Evolutionary conservation across 2,113 vertebrate species (phyloP).

Genomic region (Cyprinodon variegatus): DNA sequence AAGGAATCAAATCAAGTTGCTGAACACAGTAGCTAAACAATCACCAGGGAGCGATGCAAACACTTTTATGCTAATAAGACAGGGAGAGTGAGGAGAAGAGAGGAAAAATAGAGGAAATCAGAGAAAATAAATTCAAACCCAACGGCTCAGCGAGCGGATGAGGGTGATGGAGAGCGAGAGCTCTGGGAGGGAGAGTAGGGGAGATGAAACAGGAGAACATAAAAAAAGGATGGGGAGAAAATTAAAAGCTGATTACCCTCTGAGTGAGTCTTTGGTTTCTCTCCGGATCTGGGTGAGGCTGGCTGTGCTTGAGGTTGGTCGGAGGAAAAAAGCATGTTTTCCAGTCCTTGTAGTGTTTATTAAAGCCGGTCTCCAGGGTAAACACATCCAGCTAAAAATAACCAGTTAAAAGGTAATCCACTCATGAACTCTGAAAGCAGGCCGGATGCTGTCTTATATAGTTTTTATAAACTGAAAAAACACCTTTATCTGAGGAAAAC

Average conservation of each 20-base stretch:
- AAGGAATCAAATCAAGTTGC: constrained; percentile 70
- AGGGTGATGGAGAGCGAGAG: constrained; percentile 41
- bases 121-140: constrained; percentile 24
- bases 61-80: constrained; percentile 68
- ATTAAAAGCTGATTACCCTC: constrained; percentile 76
- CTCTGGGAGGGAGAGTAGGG: not conserved
- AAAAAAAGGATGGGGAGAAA: constrained; percentile 29
- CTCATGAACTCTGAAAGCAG: constrained; percentile 32
- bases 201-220: constrained; percentile 37
- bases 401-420: constrained; percentile 38
- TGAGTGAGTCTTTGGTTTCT: constrained; percentile 60
- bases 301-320: not conserved
- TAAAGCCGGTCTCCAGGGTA: constrained; percentile 56
- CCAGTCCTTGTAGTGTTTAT: constrained; percentile 65
- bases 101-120: constrained; percentile 10
- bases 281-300: constrained; percentile 32
- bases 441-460: constrained; percentile 1
- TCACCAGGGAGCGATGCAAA: constrained; percentile 65
- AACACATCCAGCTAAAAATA: constrained; percentile 62
- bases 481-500: constrained; percentile 29
- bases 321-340: constrained; percentile 34
- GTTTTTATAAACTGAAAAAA: constrained; percentile 5
- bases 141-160: constrained; percentile 20
- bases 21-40: constrained; percentile 72
- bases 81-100: constrained; percentile 4